Evolutionary conservation across 2,113 vertebrate species (phyloP).

Genomic region (Propithecus coquereli): DNA sequence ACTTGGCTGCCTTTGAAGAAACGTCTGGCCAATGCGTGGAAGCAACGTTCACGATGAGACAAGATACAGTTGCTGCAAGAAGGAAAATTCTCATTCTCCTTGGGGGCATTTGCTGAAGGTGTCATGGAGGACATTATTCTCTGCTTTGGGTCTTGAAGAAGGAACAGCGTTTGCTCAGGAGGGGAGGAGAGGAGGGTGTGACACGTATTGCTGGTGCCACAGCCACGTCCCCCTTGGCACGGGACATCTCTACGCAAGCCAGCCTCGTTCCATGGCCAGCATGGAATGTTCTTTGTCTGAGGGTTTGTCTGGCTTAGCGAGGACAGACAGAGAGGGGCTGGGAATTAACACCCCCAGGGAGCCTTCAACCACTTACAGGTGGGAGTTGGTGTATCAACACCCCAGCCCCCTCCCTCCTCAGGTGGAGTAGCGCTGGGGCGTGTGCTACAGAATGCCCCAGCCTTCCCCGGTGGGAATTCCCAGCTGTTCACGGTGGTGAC

Average conservation of each 20-base stretch:
- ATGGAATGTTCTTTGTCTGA: not conserved
- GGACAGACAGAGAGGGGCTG: too few species aligned
- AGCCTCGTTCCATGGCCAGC: not conserved
- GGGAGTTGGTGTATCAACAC: not conserved
- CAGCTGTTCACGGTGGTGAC: not conserved
- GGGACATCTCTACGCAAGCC: not conserved
- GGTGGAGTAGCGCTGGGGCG: rapidly evolving
- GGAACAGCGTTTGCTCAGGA: not conserved
- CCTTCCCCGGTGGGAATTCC: rapidly evolving
- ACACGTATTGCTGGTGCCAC: rapidly evolving
- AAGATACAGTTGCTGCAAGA: not conserved
- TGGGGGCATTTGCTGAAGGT: not conserved
- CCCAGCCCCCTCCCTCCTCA: not conserved
- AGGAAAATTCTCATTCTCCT: not conserved
- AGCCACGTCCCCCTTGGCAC: too few species aligned
- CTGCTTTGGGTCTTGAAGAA: not conserved
- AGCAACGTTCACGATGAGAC: not conserved
- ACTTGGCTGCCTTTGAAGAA: not conserved
- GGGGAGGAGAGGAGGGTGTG: not conserved
- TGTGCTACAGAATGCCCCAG: not conserved
- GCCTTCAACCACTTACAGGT: not conserved
- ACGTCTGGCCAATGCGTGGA: not conserved
- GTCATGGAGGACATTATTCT: not conserved
- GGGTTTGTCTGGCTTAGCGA: not conserved
- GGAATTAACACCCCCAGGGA: not conserved